Evolutionary conservation across 2,113 vertebrate genomes (phyloP).

Genomic region (Rhadina sibilatrix): DNA sequence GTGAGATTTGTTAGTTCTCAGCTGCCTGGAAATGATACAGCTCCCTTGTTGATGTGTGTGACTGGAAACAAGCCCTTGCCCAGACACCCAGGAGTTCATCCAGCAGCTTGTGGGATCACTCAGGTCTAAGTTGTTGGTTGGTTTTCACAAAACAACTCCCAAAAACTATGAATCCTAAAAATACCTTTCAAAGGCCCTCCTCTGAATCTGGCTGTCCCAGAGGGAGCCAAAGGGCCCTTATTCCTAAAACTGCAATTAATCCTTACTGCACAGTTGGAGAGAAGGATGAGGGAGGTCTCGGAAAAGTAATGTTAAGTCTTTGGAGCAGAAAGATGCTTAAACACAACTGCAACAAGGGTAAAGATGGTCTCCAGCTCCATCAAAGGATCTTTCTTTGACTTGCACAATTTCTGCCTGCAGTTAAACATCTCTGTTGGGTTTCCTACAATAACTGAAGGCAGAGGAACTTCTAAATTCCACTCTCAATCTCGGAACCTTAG

Average conservation of each 20-base stretch:
- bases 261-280: fast-evolving
- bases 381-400: neutral
- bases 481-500: neutral
- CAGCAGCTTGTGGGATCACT: neutral
- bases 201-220: neutral
- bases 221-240: neutral
- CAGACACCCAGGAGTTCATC: neutral
- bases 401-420: neutral
- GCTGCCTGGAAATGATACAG: neutral
- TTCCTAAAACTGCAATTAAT: neutral
- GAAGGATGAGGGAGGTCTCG: neutral
- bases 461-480: neutral
- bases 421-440: neutral
- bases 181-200: neutral
- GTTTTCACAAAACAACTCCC: neutral
- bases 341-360: neutral
- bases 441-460: neutral
- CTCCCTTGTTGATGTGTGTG: neutral
- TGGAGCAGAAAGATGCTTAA: neutral
- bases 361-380: neutral
- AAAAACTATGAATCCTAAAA: neutral
- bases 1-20: neutral
- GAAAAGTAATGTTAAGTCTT: neutral
- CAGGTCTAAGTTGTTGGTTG: neutral
- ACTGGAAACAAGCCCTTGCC: neutral